Percentiles rank a stretch among this genome's conserved stretches.
phyloP scores from a whole-genome alignment of 2,797 vertebrate species.

The Lepus oiostolus region DNA sequence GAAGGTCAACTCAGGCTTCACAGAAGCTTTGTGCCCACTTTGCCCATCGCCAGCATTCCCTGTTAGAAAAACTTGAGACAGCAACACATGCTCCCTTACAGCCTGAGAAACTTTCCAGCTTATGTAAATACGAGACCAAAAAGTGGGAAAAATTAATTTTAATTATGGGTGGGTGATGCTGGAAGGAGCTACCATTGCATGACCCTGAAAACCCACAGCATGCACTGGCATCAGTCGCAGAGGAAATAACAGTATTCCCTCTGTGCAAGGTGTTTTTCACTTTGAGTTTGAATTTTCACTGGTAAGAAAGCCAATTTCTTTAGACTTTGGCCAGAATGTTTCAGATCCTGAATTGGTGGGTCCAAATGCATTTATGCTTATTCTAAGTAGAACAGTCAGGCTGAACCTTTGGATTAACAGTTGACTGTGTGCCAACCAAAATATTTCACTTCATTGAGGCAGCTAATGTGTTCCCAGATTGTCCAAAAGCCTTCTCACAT shows the following conservation, averaged over 20 bases:
- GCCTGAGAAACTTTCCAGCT: neutral
- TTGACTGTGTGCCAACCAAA: slow-evolving; percentile 57
- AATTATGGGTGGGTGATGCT: neutral
- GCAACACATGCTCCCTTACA: neutral
- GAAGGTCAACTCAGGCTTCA: neutral
- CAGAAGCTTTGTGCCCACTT: neutral
- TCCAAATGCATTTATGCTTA: slow-evolving; percentile 3
- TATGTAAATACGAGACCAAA: neutral
- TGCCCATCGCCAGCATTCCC: neutral
- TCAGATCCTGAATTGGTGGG: slow-evolving; percentile 52
- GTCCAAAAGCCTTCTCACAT: slow-evolving; percentile 43
- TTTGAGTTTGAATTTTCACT: slow-evolving; percentile 61
- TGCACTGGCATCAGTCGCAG: neutral
- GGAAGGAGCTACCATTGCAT: neutral
- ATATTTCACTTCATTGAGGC: slow-evolving; percentile 74
- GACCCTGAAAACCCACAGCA: neutral
- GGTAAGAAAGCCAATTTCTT: slow-evolving; percentile 51
- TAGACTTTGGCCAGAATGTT: slow-evolving; percentile 58
- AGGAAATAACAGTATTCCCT: neutral
- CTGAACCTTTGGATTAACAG: slow-evolving; percentile 35
- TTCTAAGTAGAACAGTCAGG: slow-evolving; percentile 52
- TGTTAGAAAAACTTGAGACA: neutral
- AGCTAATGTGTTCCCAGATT: slow-evolving; percentile 51
- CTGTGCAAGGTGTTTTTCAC: slow-evolving; percentile 8
- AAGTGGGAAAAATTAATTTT: neutral